Base-by-base conservation (phyloP, 2,888 invertebrate genomes). In the Calameuta idolon region DNA sequence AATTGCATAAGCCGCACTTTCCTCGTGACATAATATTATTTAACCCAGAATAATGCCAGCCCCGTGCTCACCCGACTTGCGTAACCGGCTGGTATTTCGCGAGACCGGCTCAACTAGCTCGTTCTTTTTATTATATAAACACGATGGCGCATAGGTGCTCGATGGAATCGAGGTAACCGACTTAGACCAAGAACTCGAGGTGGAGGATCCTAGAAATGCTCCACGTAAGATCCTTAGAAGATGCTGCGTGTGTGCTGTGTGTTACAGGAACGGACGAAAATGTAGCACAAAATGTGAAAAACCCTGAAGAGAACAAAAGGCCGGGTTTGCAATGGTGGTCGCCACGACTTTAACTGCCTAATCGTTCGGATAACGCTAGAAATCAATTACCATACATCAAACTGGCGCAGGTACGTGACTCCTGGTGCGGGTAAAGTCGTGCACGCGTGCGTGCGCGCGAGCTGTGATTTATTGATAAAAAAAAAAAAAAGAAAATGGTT, bases 1-100 rank as follows among this genome's bases (percentile, higher is more conserved):
- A 82, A 84, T 87, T 85, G 87, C 88, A 84, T 86, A 86, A 87
- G 85, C 82, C 85, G 81, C 86, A 86, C 89, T 89, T 89, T 89
- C 89, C 88, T 88, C 85, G 86, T 89, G 89, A 89, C 88, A 89
- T 89, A 89, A 89, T 89, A 89, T 89, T 89, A 89, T 89, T 89
- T 89, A 89, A 89, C 88, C 87, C 86, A 87, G 89, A 89, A 89
- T 89, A 89, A 89, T 87, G 84, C 87, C 84, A 83, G 83, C 85
- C 71, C 34, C 71, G 71, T 31, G 71, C 71, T 31, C 71, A 34
- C 71, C 33, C 31, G 23, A 4, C 12, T 86, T 88, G 88, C 86
- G 84, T 81, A 81, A 79, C 79, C 81, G 82, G 85, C 83, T 84
- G 87, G 84, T 87, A 86, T 88, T 89, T 87, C 87, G 85, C 89